These are phyloP conservation scores for Echinops telfairi DNA, from an alignment of 2,113 vertebrate species.

Conservation along the genomic window DNA sequence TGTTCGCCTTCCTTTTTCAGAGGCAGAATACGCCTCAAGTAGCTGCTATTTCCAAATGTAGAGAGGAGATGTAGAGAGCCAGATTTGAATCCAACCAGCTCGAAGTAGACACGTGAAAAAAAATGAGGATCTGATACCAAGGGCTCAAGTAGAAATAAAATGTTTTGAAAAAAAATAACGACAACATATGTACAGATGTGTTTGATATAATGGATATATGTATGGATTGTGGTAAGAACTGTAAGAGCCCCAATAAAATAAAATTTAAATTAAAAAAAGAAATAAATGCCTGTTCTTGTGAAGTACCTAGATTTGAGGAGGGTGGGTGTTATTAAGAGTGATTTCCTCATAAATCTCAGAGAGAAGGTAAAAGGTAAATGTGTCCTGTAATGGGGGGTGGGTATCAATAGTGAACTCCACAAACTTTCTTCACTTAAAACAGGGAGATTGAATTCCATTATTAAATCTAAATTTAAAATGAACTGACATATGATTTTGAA, in stretches of 20 bases:
- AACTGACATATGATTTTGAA: constrained; percentile 17
- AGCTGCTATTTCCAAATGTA: background rate
- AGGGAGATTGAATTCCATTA: background rate
- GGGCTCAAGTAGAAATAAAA: no score
- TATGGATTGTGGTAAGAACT: no score
- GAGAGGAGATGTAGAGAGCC: background rate
- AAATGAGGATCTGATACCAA: background rate
- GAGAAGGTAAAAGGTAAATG: background rate
- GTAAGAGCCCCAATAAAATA: background rate
- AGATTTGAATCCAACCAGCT: background rate
- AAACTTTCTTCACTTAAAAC: background rate
- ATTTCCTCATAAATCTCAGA: background rate
- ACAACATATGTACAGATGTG: no score
- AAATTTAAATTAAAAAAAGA: background rate
- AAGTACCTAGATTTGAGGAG: background rate
- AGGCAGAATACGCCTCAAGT: constrained; percentile 15
- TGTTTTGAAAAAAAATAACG: no score
- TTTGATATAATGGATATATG: no score
- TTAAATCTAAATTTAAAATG: constrained; percentile 50
- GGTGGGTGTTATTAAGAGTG: background rate
- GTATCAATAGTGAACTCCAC: background rate
- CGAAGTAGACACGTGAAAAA: background rate
- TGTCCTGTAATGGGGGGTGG: background rate
- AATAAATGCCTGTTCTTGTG: background rate
- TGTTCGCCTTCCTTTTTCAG: background rate